Percentiles rank a stretch among this genome's conserved stretches.
phyloP scores from a whole-genome alignment of 2,888 invertebrate species.

The Lepidonotus clava region DNA sequence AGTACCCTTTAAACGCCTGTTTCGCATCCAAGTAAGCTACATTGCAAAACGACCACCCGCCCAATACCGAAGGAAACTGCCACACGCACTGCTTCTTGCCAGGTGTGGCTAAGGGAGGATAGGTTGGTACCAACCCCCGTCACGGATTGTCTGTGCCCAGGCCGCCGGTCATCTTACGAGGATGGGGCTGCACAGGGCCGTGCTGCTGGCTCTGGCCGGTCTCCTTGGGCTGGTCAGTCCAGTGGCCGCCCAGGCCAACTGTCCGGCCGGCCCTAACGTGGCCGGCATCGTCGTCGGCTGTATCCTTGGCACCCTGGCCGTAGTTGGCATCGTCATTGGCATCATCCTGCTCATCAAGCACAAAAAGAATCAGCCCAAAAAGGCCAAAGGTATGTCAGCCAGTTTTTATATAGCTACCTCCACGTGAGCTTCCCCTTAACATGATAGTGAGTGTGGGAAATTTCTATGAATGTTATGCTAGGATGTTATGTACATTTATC shows the following conservation, averaged over 20 bases:
- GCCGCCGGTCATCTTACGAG: neutral
- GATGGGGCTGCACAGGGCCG: neutral
- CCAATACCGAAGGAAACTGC: neutral
- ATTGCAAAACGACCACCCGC: too few species aligned
- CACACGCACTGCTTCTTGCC: neutral
- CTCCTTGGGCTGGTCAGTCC: neutral
- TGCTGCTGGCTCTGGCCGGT: neutral
- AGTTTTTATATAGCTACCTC: too few species aligned
- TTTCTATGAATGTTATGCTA: too few species aligned
- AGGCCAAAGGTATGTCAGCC: slow-evolving; percentile 19
- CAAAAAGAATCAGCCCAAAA: neutral
- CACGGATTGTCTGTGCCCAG: neutral
- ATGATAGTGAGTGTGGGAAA: too few species aligned
- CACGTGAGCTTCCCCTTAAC: too few species aligned
- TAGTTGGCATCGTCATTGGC: neutral
- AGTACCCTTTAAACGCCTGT: neutral
- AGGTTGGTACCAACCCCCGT: neutral
- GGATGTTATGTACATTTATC: too few species aligned
- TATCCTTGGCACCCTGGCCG: neutral
- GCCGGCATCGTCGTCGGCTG: neutral
- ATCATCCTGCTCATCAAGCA: neutral
- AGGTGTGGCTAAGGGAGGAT: neutral
- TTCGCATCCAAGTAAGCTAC: too few species aligned
- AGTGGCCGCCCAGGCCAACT: neutral
- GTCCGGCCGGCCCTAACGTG: neutral